Conservation (phyloP, 2,888 invertebrate genomes). For the Imbricaverruca yamaguchii region DNA sequence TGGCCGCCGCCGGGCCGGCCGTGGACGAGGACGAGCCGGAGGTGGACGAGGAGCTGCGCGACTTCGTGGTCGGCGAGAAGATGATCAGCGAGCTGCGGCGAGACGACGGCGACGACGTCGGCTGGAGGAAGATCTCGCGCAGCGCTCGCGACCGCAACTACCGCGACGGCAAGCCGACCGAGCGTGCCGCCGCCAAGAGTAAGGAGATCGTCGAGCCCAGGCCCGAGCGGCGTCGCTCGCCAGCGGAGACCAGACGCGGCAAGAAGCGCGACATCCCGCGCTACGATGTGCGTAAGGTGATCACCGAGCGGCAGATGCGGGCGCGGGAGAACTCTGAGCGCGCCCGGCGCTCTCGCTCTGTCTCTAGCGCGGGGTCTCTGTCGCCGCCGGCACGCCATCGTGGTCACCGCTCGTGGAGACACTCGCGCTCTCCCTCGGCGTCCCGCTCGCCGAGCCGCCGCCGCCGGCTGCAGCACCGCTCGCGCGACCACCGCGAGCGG, state of each 20-base stretch:
- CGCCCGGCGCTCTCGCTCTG: background rate
- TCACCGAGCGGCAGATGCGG: background rate
- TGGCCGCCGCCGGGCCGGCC: constrained; percentile 29
- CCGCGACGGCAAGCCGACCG: background rate
- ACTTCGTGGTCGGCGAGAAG: constrained; percentile 10
- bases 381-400: constrained; percentile 27
- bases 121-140: constrained; percentile 14
- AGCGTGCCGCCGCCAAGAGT: background rate
- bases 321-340: background rate
- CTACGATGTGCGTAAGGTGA: background rate
- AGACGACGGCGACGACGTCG: constrained; percentile 9
- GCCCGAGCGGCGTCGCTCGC: background rate
- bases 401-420: constrained; percentile 19
- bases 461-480: background rate
- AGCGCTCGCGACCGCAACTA: background rate
- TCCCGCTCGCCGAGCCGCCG: background rate
- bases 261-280: constrained; percentile 5
- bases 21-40: constrained; percentile 28
- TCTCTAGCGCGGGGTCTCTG: background rate
- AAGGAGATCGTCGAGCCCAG: background rate
- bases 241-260: background rate
- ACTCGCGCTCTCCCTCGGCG: background rate
- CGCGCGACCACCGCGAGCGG: background rate
- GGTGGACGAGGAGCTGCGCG: background rate
- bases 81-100: constrained; percentile 25